Conservation (phyloP, 2,113 vertebrate genomes). For the Elgaria multicarinata region DNA sequence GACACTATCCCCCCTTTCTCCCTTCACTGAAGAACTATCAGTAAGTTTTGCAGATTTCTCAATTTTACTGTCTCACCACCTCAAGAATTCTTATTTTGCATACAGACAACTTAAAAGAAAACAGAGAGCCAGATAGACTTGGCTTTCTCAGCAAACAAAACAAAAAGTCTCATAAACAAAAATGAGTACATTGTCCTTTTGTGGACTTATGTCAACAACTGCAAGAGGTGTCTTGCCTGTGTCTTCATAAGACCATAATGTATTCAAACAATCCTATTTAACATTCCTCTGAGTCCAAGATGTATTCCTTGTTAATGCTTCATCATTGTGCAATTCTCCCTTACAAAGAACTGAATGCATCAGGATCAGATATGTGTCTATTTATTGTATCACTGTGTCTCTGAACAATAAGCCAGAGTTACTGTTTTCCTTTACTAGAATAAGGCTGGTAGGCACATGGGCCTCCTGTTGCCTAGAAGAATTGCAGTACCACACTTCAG, state of each 20-base stretch:
- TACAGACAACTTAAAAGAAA: background rate
- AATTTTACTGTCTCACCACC: background rate
- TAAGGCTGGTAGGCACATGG: background rate
- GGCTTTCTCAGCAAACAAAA: background rate
- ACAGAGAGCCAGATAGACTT: background rate
- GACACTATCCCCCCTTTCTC: background rate
- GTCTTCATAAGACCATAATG: slow-evolving; percentile 34
- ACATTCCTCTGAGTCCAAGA: slow-evolving; percentile 2
- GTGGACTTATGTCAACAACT: background rate
- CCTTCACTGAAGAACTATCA: background rate
- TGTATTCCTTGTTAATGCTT: background rate
- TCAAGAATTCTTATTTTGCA: background rate
- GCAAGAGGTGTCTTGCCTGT: background rate
- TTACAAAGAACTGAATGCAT: background rate
- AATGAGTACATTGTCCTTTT: slow-evolving; percentile 14
- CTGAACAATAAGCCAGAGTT: background rate
- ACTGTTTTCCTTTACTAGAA: background rate
- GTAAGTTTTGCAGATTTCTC: background rate
- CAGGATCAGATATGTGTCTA: background rate
- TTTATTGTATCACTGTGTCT: background rate
- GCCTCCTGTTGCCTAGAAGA: background rate
- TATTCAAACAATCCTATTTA: background rate
- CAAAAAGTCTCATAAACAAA: slow-evolving; percentile 48
- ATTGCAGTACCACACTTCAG: background rate
- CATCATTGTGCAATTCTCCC: background rate